phyloP scores from a whole-genome alignment of 2,113 vertebrate genomes.

The Mobula hypostoma region DNA sequence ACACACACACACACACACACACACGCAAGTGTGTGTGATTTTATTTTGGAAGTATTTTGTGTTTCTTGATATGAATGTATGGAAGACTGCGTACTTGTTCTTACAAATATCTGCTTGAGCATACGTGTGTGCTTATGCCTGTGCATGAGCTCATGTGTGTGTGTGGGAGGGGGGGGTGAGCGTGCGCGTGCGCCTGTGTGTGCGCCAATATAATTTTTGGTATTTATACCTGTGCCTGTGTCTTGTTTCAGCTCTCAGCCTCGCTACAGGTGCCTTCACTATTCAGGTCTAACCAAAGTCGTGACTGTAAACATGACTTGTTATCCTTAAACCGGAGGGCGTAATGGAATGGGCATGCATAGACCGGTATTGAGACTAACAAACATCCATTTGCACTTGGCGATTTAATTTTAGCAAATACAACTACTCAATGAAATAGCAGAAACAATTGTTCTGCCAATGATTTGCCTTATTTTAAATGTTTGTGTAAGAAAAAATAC shows the following conservation, averaged over 20 bases:
- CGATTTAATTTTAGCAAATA: neutral
- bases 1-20: neutral
- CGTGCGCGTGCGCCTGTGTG: neutral
- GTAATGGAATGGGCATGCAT: neutral
- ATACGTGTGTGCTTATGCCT: neutral
- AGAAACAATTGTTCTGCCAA: too few species aligned
- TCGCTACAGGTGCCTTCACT: neutral
- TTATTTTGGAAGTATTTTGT: neutral
- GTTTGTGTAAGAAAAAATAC: neutral
- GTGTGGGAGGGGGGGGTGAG: neutral
- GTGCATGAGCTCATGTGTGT: too few species aligned
- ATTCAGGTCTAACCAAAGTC: neutral
- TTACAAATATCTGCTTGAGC: neutral
- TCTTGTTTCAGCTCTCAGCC: neutral
- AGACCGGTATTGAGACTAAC: neutral
- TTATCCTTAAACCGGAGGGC: neutral
- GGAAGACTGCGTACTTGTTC: neutral
- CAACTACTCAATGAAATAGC: too few species aligned
- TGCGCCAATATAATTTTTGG: too few species aligned
- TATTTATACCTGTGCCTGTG: neutral
- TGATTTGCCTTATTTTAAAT: neutral
- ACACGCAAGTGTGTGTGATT: too few species aligned
- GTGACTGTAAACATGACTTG: neutral
- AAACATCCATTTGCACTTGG: neutral
- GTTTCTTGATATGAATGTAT: neutral